Evolutionary conservation across 2,888 invertebrate species (phyloP).

Genomic region (Agrochola circellaris): DNA sequence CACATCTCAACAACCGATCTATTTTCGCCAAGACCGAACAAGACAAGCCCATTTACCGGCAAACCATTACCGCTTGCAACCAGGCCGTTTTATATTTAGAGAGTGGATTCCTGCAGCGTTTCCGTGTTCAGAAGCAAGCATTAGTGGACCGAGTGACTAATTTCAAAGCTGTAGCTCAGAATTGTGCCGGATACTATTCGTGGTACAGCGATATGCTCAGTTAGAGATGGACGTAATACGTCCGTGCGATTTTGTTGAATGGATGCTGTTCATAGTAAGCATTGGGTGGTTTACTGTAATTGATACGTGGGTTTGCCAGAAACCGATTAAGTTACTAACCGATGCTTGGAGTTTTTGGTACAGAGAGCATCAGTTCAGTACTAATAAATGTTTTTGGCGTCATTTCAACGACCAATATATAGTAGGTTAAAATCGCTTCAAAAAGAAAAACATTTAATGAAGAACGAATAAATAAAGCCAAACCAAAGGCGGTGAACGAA

Average conservation of each 20-base stretch:
- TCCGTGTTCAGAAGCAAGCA: conserved; percentile 65
- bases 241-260: conserved; percentile 42
- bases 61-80: conserved; percentile 61
- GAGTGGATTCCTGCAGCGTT: conserved; percentile 63
- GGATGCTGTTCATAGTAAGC: conserved; percentile 27
- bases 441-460: conserved; percentile 16
- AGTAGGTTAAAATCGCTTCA: not conserved
- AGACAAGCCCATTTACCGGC: conserved; percentile 57
- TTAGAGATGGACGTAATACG: conserved; percentile 51
- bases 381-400: not conserved
- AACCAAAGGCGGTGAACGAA: conserved; percentile 26
- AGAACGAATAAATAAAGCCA: conserved; percentile 30
- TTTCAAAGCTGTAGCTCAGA: conserved; percentile 69
- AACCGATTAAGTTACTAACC: conserved; percentile 1
- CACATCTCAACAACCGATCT: conserved; percentile 38
- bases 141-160: conserved; percentile 71
- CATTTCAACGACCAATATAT: not conserved
- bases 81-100: conserved; percentile 68
- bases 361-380: not conserved
- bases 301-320: conserved; percentile 1
- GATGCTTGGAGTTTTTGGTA: not conserved
- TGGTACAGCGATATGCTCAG: conserved; percentile 59
- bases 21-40: conserved; percentile 56
- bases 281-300: conserved; percentile 27
- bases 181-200: conserved; percentile 75